Evolutionary conservation across 1,140 invertebrate genomes (phyloP), one percentile per base, ranked within the genome.

Genomic region (Prorops nasuta): DNA sequence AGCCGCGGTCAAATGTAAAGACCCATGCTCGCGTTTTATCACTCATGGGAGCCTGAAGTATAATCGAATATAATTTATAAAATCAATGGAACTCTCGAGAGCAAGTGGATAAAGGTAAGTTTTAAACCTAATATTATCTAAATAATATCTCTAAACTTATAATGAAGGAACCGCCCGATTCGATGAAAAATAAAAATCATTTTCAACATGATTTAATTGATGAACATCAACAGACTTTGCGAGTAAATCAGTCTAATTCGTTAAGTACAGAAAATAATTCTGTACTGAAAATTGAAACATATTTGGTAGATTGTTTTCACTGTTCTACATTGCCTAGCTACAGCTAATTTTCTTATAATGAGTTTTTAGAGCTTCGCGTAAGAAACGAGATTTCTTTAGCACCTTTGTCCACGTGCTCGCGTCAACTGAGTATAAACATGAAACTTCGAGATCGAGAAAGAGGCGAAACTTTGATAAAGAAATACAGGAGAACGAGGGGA

Each of bases 321-420:
- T n/a, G n/a, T n/a, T n/a, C n/a, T n/a, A 28, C 24, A 10, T 10
- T 28, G 10, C 10, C 4, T 28, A 28, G 24, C 24, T 28, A 28
- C 24, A 28, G 10, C 4, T 6, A 6, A 6, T 28, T 10, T 4
- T 6, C 4, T 4, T 10, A 10, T 6, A 4, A 28, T 28, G 4
- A 10, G 10, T 28, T 10, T 28, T 28, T 28, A 28, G 4, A 6
- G 10, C 24, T 28, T 28, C 24, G 10, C 24, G 10, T 10, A 10
- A 6, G 46, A 47, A 47, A 39, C 22, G 16, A 10, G 19, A 34
- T 44, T 48, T 47, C 38, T 41, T 14, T 16, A 28, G 24, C 24
- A 28, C 24, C 24, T 28, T 28, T 28, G 24, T 28, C 24, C 24
- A 28, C 24, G 24, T 28, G 24, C 24, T 28, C 24, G 24, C 4